phyloP scores from a whole-genome alignment of 2,113 vertebrate genomes.

The Theropithecus gelada region DNA sequence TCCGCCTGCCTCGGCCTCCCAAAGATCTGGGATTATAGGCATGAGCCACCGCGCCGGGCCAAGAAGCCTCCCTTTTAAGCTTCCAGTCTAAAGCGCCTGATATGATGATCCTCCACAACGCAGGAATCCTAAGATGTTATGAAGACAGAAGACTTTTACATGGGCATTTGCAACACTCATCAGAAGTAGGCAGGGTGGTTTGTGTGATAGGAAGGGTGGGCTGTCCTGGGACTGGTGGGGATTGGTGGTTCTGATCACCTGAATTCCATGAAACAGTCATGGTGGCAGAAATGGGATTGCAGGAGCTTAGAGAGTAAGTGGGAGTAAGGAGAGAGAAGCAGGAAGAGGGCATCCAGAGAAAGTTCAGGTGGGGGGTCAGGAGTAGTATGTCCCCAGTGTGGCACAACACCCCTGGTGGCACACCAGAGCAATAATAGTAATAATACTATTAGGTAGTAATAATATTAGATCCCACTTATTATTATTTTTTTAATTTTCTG shows the following conservation, averaged over 20 bases:
- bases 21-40: too few relatives aligned
- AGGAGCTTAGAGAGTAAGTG: neutral
- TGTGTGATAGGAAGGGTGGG: neutral
- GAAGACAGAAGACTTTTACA: neutral
- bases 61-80: neutral
- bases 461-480: neutral
- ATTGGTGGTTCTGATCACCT: neutral
- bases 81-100: neutral
- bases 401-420: neutral
- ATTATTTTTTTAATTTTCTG: too few relatives aligned
- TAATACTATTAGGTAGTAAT: neutral
- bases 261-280: neutral
- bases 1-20: too few relatives aligned
- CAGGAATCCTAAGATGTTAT: neutral
- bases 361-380: neutral
- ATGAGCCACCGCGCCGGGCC: too few relatives aligned
- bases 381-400: neutral
- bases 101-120: neutral
- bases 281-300: neutral
- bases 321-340: neutral
- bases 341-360: neutral
- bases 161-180: neutral
- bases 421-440: neutral
- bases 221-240: neutral
- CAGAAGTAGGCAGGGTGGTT: neutral